Evolutionary conservation across 2,888 invertebrate genomes (phyloP), one percentile per base, ranked within the genome.

Genomic region (Caradrina kadenii): DNA sequence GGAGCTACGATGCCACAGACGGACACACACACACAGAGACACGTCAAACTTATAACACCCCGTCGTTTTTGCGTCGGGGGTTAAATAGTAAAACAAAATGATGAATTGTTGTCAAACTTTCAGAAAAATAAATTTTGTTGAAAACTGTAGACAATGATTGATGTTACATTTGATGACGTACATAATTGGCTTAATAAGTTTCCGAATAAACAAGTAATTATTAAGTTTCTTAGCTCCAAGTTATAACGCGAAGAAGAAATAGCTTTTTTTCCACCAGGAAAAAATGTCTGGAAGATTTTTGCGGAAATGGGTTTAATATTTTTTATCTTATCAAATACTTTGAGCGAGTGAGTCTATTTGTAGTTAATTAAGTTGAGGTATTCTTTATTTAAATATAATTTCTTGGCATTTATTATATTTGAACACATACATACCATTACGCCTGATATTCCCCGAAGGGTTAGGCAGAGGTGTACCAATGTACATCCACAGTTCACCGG

Each of bases 101-200:
- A 60, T 60, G 6, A 58, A 77, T 62, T 70, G 48, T 49, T 76
- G 21, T 10, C 31, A 22, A 77, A 58, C 11, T 63, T 77, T 17
- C 31, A 17, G 7, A 11, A 19, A 60, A 76, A 21, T 62, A 49
- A 73, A 70, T 77, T 50, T 35, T 70, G 56, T 70, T 73, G n/a
- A 17, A 19, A 55, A 63, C 60, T 56, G 59, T 52, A 50, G 50
- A 39, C 50, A 45, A 74, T 76, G 80, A 76, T 79, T 79, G 39
- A 79, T 74, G 69, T 39, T 63, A n/a, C 17, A 22, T 35, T 48
- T 17, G 22, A 35, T 45, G 49, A 68, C 19, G 19, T 35, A 17
- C 8, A 54, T 49, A 54, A 55, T 59, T 59, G 7, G 6, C 10
- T 53, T 26, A 35, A 35, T 49, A 39, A 35, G 22, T 61, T 58